Conservation (phyloP, 1,140 invertebrate species). For the Coenobita brevimanus region DNA sequence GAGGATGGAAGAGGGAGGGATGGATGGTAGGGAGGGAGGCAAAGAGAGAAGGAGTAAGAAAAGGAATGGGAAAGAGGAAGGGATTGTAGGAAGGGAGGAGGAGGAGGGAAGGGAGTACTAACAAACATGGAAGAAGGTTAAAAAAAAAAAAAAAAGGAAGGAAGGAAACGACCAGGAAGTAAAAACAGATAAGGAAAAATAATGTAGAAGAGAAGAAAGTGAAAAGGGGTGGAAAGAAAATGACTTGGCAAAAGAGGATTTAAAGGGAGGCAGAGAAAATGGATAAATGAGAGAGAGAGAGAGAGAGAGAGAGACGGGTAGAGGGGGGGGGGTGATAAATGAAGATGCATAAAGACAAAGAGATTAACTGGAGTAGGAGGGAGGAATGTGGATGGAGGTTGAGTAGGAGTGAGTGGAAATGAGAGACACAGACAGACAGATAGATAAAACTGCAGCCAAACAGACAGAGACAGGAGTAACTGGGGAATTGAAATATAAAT, state of each 20-base stretch:
- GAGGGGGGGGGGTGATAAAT: not conserved
- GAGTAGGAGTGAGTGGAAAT: not conserved
- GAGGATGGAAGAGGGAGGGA: not conserved
- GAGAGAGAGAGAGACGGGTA: constrained; percentile 1
- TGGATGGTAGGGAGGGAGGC: no score
- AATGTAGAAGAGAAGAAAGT: not conserved
- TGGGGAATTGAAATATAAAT: not conserved
- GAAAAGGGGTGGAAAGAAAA: not conserved
- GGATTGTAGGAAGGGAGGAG: not conserved
- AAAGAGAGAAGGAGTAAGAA: no score
- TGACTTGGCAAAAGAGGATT: no score
- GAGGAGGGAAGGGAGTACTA: no score
- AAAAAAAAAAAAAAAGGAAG: not conserved
- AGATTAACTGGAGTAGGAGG: not conserved
- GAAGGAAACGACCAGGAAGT: not conserved
- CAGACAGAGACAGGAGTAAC: not conserved
- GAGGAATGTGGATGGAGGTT: not conserved
- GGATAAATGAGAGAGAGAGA: not conserved
- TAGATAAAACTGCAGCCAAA: not conserved
- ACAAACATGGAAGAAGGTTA: not conserved
- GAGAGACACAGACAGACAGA: not conserved
- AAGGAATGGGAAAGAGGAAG: no score
- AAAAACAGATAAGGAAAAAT: not conserved
- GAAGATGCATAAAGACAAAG: not conserved
- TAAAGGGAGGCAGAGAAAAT: no score